Base-by-base conservation (phyloP, 2,113 vertebrate genomes). In the Gasterosteus aculeatus region DNA sequence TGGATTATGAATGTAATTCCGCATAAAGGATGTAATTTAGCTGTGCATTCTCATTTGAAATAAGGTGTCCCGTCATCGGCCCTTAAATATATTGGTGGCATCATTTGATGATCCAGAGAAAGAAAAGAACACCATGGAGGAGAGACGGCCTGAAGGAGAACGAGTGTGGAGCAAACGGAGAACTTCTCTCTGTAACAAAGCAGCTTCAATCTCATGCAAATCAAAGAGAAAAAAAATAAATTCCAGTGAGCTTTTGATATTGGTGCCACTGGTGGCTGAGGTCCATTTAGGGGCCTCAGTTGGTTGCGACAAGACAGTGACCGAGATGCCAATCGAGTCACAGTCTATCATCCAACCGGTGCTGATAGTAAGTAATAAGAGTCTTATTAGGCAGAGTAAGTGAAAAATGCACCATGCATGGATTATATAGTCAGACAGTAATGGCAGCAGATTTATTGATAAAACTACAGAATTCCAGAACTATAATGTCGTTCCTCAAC, bases 81-180 rank as follows among this genome's bases (percentile, higher is more conserved):
- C 11, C 6, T 61, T 38, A 2, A 31, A 54, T 22, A n/a, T 60
- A 41, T 47, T 58, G 14, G 26, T 47, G 41, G 22, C 77, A 59
- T 54, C 58, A 67, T 67, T 39, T 39, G 33, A 31, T 49, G 26
- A 66, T 51, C 39, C 46, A 65, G 42, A 49, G 31, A 46, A 41
- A 66, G 38, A 70, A 65, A 75, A 9, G 49, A 67, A 70, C 69
- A 59, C 41, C 51, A 47, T 26, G 29, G 31, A 80, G 72, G 63
- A 77, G 61, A 49, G 47, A 77, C 1, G 44, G 60, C 67, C 74
- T 85, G 62, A 56, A 66, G 72, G 46, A 76, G 65, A 81, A 64
- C 39, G 31, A 63, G 61, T 38, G 53, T 18, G 35, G 41, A 78
- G 72, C 42, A 79, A 79, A 54, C n/a, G 74, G 62, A 76, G 66